phyloP scores from a whole-genome alignment of 2,797 vertebrate species.

The Anguilla marmorata region DNA sequence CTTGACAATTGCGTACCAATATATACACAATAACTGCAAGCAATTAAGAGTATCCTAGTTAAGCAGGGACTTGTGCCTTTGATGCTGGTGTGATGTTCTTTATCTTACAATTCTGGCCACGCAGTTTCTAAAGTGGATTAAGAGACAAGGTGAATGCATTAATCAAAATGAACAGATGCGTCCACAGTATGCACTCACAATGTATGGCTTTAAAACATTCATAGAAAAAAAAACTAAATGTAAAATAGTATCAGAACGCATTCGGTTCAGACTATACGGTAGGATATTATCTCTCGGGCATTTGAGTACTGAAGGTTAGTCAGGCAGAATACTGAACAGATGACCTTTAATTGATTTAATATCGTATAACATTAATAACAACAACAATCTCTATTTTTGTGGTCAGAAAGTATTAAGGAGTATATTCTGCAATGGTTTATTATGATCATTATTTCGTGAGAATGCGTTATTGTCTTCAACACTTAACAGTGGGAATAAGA shows the following conservation, averaged over 20 bases:
- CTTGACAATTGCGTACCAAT: not conserved
- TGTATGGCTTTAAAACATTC: not conserved
- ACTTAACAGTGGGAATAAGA: not conserved
- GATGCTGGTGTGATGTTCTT: not conserved
- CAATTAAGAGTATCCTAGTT: not conserved
- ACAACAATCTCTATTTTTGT: not conserved
- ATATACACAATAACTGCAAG: not conserved
- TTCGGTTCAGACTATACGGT: not conserved
- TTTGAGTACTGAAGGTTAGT: constrained; percentile 13
- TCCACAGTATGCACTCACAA: not conserved
- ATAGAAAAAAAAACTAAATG: not conserved
- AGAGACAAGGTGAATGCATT: not conserved
- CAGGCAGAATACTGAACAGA: constrained; percentile 55
- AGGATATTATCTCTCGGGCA: constrained; percentile 5
- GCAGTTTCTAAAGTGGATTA: not conserved
- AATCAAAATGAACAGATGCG: not conserved
- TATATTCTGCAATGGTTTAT: not conserved
- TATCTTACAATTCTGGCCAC: constrained; percentile 5
- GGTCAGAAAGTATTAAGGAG: not conserved
- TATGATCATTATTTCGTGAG: not conserved
- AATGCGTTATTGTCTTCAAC: not conserved
- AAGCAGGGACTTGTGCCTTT: not conserved
- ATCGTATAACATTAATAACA: constrained; percentile 35
- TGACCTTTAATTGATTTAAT: constrained; percentile 57
- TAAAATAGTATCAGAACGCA: not conserved